phyloP scores from a whole-genome alignment of 2,113 vertebrate genomes.

The Xenopus borealis region DNA sequence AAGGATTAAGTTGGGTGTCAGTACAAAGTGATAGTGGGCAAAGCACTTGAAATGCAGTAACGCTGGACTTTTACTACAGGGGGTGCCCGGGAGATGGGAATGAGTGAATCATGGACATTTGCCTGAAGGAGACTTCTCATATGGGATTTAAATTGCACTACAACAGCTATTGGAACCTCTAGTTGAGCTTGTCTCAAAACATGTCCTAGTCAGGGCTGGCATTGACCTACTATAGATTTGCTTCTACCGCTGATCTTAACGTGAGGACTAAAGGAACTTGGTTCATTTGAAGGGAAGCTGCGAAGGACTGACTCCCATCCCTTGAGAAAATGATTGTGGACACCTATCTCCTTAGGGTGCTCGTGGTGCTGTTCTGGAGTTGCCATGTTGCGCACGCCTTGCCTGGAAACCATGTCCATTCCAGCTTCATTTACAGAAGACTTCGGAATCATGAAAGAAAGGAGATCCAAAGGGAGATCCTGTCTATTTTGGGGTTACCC shows the following conservation, averaged over 20 bases:
- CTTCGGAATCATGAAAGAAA: conserved; percentile 94
- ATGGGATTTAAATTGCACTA: background rate
- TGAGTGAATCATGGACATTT: background rate
- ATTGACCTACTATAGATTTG: conserved; percentile 62
- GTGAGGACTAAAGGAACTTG: conserved; percentile 57
- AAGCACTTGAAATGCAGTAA: conserved; percentile 52
- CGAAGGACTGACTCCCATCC: conserved; percentile 48
- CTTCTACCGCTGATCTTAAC: conserved; percentile 60
- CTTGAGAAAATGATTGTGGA: conserved; percentile 77
- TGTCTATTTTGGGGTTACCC: conserved; percentile 95
- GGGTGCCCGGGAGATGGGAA: conserved; percentile 14
- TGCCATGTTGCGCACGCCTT: conserved; percentile 81
- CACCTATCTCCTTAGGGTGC: conserved; percentile 66
- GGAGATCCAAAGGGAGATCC: conserved; percentile 98
- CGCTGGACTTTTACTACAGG: background rate
- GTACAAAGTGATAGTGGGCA: conserved; percentile 67
- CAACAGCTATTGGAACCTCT: background rate
- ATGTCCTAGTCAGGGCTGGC: conserved; percentile 65
- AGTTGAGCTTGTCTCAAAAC: conserved; percentile 59
- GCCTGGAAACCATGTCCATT: conserved; percentile 95
- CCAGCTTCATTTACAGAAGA: conserved; percentile 97
- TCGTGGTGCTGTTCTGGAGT: conserved; percentile 81
- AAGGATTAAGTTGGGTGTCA: conserved; percentile 61
- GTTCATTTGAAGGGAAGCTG: conserved; percentile 44
- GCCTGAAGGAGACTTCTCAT: background rate